A percentile compares a stretch with the other conserved stretches of the same genome.
phyloP scores from a whole-genome alignment of 2,797 vertebrate genomes.

The Crax fasciolata region DNA sequence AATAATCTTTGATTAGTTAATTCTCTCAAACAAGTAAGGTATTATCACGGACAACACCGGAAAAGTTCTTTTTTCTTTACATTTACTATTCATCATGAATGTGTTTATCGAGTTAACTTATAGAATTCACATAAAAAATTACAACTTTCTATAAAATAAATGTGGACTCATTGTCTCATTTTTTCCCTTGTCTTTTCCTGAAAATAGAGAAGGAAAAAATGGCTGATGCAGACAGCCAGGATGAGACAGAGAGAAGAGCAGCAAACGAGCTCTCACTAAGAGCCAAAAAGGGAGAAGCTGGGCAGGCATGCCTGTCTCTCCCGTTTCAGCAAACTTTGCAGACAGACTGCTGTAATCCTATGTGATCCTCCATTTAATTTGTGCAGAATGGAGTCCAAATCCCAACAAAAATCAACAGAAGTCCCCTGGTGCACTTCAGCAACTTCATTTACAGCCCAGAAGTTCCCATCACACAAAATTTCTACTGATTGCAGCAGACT shows the following conservation, averaged over 20 bases:
- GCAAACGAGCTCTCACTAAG: rapidly evolving
- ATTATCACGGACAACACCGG: background rate
- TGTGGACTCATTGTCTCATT: background rate
- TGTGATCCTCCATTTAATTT: rapidly evolving
- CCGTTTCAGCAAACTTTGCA: background rate
- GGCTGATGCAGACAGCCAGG: background rate
- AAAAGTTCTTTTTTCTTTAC: background rate
- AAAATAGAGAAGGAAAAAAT: background rate
- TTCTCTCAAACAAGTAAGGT: background rate
- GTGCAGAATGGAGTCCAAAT: background rate
- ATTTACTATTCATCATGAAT: background rate
- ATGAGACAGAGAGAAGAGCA: rapidly evolving
- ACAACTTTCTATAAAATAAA: background rate
- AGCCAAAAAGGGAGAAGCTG: background rate
- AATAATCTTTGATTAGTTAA: background rate
- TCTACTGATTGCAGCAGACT: background rate
- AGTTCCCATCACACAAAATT: background rate
- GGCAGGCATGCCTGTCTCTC: background rate
- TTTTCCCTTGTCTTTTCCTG: background rate
- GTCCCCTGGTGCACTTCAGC: rapidly evolving
- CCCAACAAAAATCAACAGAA: background rate
- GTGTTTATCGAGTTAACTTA: background rate
- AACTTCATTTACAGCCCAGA: background rate
- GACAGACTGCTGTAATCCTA: background rate
- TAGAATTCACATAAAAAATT: background rate